Evolutionary conservation across 2,888 invertebrate species (phyloP).

Genomic region (Synanthedon andrenaeformis): DNA sequence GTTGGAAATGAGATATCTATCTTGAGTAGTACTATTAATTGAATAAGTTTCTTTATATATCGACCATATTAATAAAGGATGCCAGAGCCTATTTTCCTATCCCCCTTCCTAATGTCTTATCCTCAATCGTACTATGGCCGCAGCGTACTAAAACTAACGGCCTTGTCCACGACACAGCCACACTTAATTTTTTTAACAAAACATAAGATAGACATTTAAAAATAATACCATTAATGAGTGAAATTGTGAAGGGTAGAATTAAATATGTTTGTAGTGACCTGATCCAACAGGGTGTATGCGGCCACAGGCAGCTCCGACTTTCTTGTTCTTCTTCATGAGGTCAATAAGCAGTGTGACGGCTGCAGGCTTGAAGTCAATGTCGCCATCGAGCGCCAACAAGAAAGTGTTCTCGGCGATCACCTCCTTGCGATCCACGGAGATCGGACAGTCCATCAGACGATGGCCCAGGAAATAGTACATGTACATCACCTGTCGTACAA

Average conservation of each 20-base stretch:
- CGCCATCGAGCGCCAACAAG: constrained; percentile 86
- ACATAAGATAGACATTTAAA: too few species aligned
- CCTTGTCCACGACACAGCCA: too few species aligned
- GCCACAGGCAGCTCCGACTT: constrained; percentile 88
- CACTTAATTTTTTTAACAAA: too few species aligned
- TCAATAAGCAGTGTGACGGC: constrained; percentile 85
- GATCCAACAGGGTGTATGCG: constrained; percentile 90
- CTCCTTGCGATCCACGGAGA: constrained; percentile 71
- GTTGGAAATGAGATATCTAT: too few species aligned
- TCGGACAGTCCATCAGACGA: constrained; percentile 77
- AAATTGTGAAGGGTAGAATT: not conserved
- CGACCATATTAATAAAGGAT: not conserved
- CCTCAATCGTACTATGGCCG: too few species aligned
- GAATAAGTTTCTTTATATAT: not conserved
- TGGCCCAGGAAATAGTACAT: constrained; percentile 92
- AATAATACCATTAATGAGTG: not conserved
- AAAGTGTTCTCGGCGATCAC: constrained; percentile 85
- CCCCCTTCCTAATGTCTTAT: too few species aligned
- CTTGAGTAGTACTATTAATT: not conserved
- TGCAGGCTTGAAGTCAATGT: constrained; percentile 87
- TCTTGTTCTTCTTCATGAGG: constrained; percentile 86
- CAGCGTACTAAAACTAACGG: too few species aligned
- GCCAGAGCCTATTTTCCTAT: too few species aligned
- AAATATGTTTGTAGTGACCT: constrained; percentile 25
- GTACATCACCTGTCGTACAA: constrained; percentile 78